Percentiles rank a stretch among this genome's conserved stretches.
Conservation (phyloP, 2,113 vertebrate species). For the Martes martes region DNA sequence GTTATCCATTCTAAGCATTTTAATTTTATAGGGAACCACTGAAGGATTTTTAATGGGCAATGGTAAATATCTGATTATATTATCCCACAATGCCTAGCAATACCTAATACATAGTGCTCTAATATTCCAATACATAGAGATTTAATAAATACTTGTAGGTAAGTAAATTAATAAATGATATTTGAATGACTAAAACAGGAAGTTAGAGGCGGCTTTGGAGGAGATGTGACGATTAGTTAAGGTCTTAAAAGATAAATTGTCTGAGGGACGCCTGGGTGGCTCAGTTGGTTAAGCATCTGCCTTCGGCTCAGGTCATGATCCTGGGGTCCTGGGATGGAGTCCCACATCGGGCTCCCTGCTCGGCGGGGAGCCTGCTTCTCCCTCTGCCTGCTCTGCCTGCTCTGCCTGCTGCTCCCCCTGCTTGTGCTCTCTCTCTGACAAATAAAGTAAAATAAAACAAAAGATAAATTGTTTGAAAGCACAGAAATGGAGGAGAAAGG, state of each 20-base stretch:
- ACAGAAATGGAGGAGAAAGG: background rate
- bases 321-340: no score
- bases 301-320: no score
- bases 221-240: background rate
- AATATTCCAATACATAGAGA: background rate
- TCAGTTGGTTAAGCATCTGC: no score
- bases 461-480: background rate
- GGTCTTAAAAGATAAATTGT: background rate
- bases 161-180: background rate
- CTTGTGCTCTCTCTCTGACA: no score
- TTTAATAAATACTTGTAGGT: conserved; percentile 16
- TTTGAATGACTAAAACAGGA: background rate
- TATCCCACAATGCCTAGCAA: background rate
- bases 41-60: background rate
- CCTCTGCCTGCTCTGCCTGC: no score
- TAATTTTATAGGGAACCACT: background rate
- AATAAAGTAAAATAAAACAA: background rate
- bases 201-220: background rate
- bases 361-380: no score
- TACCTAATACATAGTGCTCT: background rate
- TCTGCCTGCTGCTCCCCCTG: no score
- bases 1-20: background rate
- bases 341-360: no score
- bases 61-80: background rate
- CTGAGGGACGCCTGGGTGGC: background rate